These are phyloP conservation scores for Epizoanthus stellaris DNA, from an alignment of 92 coral and sea anemone genomes.

Conservation along the genomic window DNA sequence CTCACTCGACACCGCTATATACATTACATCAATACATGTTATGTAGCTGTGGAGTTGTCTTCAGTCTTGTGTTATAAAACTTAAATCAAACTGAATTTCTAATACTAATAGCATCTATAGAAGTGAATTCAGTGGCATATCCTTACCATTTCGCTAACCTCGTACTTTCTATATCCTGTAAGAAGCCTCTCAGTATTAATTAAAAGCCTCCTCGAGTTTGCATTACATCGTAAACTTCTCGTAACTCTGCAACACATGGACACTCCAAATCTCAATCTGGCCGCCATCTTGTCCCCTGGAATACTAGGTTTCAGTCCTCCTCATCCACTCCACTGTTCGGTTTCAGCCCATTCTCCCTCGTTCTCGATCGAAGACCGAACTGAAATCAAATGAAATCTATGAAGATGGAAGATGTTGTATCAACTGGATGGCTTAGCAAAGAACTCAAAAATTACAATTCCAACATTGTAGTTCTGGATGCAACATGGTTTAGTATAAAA, in stretches of 20 bases:
- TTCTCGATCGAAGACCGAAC: background rate
- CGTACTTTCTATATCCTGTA: constrained; percentile 40
- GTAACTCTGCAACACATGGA: constrained; percentile 42
- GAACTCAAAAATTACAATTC: constrained; percentile 25
- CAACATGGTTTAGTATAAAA: constrained; percentile 73
- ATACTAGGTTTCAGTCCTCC: constrained; percentile 6
- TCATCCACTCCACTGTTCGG: background rate
- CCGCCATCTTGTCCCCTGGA: constrained; percentile 54
- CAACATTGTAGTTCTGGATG: constrained; percentile 64
- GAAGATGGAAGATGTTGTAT: constrained; percentile 44
- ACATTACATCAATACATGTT: too few species aligned
- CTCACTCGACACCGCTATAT: too few species aligned
- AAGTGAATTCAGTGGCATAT: background rate
- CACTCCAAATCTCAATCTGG: constrained; percentile 48
- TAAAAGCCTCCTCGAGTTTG: constrained; percentile 15
- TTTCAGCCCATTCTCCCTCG: background rate
- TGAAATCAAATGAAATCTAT: too few species aligned
- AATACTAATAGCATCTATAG: background rate
- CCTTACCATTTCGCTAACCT: constrained; percentile 28
- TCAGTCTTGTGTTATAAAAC: too few species aligned
- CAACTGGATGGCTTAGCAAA: constrained; percentile 73
- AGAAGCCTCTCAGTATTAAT: constrained; percentile 32
- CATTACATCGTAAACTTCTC: constrained; percentile 1
- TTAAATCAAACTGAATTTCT: too few species aligned
- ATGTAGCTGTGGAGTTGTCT: too few species aligned